phyloP scores from a whole-genome alignment of 2,888 invertebrate species.

The Mesoligia furuncula region DNA sequence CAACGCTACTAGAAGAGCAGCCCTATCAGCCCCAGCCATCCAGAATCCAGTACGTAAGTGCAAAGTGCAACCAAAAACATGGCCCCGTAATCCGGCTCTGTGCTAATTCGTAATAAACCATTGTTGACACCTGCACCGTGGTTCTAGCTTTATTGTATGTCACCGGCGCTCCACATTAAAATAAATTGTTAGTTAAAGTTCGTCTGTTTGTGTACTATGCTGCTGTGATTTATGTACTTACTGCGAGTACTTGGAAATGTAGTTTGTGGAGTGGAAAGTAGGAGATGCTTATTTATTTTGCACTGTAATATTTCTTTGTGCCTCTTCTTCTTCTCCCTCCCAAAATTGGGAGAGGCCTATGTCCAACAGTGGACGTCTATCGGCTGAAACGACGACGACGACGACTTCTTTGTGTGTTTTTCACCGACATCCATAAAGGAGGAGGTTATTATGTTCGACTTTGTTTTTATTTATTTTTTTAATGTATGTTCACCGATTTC shows the following conservation, averaged over 20 bases:
- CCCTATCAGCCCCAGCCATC: background rate
- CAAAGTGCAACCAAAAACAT: conserved; percentile 8
- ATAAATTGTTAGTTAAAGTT: conserved; percentile 61
- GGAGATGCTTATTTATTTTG: conserved; percentile 28
- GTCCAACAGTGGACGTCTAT: no score
- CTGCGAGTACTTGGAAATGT: conserved; percentile 25
- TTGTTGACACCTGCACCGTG: conserved; percentile 62
- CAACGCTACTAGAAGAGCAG: background rate
- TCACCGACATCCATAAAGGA: no score
- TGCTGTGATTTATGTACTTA: conserved; percentile 44
- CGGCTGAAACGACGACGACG: no score
- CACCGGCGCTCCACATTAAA: conserved; percentile 54
- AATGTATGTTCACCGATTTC: no score
- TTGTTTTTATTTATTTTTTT: no score
- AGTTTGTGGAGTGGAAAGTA: conserved; percentile 30
- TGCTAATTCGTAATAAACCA: conserved; percentile 63
- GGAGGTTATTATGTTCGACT: no score
- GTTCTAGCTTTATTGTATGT: conserved; percentile 48
- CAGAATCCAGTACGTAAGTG: background rate
- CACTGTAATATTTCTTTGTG: background rate
- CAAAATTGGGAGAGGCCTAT: no score
- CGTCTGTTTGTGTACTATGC: conserved; percentile 35
- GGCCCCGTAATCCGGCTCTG: conserved; percentile 47
- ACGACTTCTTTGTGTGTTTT: background rate
- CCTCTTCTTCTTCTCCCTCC: no score